Evolutionary conservation across 1,140 invertebrate species (phyloP).

Genomic region (Mamestra configurata): DNA sequence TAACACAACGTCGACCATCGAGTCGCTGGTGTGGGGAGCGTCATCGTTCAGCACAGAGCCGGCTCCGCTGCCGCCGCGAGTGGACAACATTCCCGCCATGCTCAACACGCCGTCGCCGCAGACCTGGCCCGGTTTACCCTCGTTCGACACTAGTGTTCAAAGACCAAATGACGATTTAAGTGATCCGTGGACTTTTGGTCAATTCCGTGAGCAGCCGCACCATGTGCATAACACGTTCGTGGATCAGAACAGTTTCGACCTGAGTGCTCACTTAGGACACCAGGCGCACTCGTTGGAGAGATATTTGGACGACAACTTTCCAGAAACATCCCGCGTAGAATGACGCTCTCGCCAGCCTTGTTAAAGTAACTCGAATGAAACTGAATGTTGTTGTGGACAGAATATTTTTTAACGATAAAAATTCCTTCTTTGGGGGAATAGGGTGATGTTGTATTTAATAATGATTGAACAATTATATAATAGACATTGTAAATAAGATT

Average conservation of each 20-base stretch:
- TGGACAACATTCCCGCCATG: conserved; percentile 67
- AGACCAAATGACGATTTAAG: conserved; percentile 63
- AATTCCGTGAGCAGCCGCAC: conserved; percentile 78
- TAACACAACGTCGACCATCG: conserved; percentile 66
- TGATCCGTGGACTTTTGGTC: conserved; percentile 78
- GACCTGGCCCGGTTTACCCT: conserved; percentile 68
- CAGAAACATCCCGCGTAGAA: conserved; percentile 79
- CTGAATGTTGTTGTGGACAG: conserved; percentile 48
- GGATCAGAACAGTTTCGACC: conserved; percentile 79
- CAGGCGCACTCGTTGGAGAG: conserved; percentile 69
- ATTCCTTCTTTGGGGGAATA: conserved; percentile 53
- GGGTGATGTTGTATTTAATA: conserved; percentile 70
- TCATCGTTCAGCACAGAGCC: conserved; percentile 65
- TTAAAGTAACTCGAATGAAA: conserved; percentile 45
- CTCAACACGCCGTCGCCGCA: conserved; percentile 73
- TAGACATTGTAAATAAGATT: conserved; percentile 85
- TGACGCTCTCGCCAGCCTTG: conserved; percentile 66
- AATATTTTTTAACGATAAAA: conserved; percentile 44
- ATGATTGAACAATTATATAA: conserved; percentile 81
- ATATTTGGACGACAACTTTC: conserved; percentile 77
- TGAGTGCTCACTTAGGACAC: conserved; percentile 69
- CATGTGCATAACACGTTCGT: conserved; percentile 78
- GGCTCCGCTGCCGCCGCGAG: conserved; percentile 61
- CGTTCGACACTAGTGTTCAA: conserved; percentile 68
- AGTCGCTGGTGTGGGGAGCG: conserved; percentile 77